These are phyloP conservation scores for Nephrotoma flavescens DNA, from an alignment of 2,888 invertebrate species.

Conservation along the genomic window DNA sequence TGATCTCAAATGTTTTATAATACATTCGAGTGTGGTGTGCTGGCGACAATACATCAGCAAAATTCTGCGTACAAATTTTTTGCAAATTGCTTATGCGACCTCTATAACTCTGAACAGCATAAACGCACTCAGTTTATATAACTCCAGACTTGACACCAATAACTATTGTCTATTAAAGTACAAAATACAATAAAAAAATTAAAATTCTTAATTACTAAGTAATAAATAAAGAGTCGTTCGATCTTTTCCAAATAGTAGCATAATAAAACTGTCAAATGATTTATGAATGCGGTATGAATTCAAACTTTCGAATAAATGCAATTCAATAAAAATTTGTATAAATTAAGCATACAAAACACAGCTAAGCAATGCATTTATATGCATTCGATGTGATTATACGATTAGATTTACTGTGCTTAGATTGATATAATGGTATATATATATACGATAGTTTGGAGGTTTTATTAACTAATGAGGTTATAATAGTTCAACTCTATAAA, in stretches of 20 bases:
- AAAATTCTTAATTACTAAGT: neutral
- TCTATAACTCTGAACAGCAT: neutral
- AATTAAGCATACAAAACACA: neutral
- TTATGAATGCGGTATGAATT: neutral
- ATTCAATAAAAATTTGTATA: neutral
- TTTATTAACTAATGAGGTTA: neutral
- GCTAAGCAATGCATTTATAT: neutral
- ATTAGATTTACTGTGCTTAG: neutral
- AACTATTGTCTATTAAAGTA: neutral
- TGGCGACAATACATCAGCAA: neutral
- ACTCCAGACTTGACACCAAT: neutral
- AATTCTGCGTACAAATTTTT: neutral
- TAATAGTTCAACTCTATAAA: neutral
- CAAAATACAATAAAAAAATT: neutral
- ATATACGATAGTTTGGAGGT: neutral
- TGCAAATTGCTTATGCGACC: neutral
- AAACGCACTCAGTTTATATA: neutral
- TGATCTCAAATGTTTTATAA: neutral
- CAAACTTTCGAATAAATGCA: neutral
- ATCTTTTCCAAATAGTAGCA: neutral
- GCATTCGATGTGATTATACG: neutral
- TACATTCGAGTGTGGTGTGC: neutral
- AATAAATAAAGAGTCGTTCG: neutral
- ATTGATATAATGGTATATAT: neutral
- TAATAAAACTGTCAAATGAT: neutral